phyloP scores from a whole-genome alignment of 1,140 invertebrate genomes.

The Trichoplusia ni region DNA sequence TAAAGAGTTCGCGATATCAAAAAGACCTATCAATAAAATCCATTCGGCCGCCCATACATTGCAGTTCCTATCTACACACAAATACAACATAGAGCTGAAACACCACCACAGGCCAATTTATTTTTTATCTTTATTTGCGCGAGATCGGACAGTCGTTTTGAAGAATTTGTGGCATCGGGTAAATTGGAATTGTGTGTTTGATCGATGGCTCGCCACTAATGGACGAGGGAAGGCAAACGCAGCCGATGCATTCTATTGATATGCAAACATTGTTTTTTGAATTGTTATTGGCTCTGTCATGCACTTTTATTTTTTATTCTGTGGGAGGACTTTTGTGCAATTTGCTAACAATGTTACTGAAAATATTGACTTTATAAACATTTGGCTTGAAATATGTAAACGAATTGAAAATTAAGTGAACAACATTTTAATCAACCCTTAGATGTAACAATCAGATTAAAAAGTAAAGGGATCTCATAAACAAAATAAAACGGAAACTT shows the following conservation, averaged over 20 bases:
- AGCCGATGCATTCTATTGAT: slow-evolving; percentile 34
- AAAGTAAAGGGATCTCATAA: slow-evolving; percentile 38
- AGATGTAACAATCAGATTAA: slow-evolving; percentile 1
- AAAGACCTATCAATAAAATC: slow-evolving; percentile 9
- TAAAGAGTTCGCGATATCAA: too few species aligned
- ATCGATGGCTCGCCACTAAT: slow-evolving; percentile 70
- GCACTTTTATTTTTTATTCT: slow-evolving; percentile 16
- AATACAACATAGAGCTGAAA: slow-evolving; percentile 29
- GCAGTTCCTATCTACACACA: slow-evolving; percentile 7
- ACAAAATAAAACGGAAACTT: slow-evolving; percentile 44
- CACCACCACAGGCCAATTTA: slow-evolving; percentile 45
- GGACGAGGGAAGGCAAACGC: slow-evolving; percentile 51
- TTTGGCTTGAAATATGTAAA: too few species aligned
- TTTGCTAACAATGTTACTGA: neutral
- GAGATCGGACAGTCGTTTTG: slow-evolving; percentile 58
- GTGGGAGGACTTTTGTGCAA: slow-evolving; percentile 3
- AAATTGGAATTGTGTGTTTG: slow-evolving; percentile 75
- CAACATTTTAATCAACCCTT: too few species aligned
- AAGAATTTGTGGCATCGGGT: slow-evolving; percentile 75
- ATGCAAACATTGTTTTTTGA: slow-evolving; percentile 40
- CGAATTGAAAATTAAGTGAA: neutral
- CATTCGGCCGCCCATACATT: slow-evolving; percentile 21
- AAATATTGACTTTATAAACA: slow-evolving; percentile 13
- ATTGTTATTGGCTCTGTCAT: slow-evolving; percentile 26
- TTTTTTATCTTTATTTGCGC: slow-evolving; percentile 60